A percentile compares a stretch with the other conserved stretches of the same genome.
These are phyloP conservation scores for Morpho helenor DNA, from an alignment of 2,888 invertebrate genomes.

Conservation along the genomic window DNA sequence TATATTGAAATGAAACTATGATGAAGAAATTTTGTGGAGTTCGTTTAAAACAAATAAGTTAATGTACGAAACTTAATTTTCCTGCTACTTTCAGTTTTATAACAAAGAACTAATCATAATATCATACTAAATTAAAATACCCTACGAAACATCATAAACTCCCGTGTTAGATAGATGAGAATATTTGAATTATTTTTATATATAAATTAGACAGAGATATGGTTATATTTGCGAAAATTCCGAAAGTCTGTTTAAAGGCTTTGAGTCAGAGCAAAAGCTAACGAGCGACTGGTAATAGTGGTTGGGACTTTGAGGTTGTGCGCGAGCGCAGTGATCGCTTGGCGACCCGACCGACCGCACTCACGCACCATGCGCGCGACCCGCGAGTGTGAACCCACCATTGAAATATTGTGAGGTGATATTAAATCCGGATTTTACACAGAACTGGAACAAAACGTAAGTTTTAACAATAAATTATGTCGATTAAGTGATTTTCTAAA, in stretches of 20 bases:
- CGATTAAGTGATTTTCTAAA: constrained; percentile 1
- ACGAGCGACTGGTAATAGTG: constrained; percentile 33
- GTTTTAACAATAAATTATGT: constrained; percentile 3
- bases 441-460: constrained; percentile 23
- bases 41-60: no score
- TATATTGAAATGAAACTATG: no score
- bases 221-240: no score
- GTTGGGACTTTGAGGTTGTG: constrained; percentile 24
- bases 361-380: constrained; percentile 53
- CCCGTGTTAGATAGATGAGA: no score
- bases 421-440: constrained; percentile 49
- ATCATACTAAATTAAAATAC: no score
- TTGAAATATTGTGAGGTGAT: constrained; percentile 65
- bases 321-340: constrained; percentile 55
- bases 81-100: no score
- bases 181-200: no score
- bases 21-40: no score
- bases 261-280: constrained; percentile 30
- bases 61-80: no score
- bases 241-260: constrained; percentile 18
- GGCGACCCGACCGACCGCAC: constrained; percentile 57
- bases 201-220: no score
- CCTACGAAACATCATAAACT: no score
- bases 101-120: no score
- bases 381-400: constrained; percentile 60